These are phyloP conservation scores for Pecten maximus DNA, from an alignment of 2,888 invertebrate genomes.

Conservation along the genomic window DNA sequence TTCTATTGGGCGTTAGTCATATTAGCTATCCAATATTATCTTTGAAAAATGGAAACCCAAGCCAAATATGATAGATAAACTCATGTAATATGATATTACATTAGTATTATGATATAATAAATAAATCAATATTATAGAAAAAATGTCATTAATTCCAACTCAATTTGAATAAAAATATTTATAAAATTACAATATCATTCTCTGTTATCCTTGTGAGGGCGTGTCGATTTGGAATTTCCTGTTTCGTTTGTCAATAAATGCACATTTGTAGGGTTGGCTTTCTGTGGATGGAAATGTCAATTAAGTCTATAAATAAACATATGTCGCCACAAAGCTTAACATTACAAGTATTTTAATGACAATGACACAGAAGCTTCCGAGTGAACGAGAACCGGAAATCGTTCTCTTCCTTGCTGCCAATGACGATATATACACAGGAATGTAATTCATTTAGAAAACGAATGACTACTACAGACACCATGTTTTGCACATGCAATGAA, in stretches of 20 bases:
- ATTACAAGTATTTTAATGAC: neutral
- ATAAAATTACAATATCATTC: no score
- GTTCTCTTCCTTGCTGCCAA: neutral
- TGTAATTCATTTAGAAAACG: neutral
- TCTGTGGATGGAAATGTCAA: neutral
- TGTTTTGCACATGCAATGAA: neutral
- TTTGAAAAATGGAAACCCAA: no score
- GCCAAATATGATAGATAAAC: no score
- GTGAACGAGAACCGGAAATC: constrained; percentile 17
- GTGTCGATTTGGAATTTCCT: neutral
- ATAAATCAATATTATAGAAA: no score
- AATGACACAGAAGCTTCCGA: constrained; percentile 6
- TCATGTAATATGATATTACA: no score
- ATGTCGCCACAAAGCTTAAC: neutral
- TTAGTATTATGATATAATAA: no score
- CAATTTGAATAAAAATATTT: no score
- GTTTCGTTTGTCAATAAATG: constrained; percentile 9
- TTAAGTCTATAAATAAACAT: neutral
- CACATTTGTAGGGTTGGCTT: neutral
- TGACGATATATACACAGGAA: neutral
- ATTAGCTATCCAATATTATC: no score
- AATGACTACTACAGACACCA: neutral
- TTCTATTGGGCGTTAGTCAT: no score
- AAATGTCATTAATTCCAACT: no score
- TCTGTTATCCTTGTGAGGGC: no score